Evolutionary conservation across 2,888 invertebrate genomes (phyloP), one percentile per base, ranked within the genome.

Genomic region (Silvanus unidentatus): DNA sequence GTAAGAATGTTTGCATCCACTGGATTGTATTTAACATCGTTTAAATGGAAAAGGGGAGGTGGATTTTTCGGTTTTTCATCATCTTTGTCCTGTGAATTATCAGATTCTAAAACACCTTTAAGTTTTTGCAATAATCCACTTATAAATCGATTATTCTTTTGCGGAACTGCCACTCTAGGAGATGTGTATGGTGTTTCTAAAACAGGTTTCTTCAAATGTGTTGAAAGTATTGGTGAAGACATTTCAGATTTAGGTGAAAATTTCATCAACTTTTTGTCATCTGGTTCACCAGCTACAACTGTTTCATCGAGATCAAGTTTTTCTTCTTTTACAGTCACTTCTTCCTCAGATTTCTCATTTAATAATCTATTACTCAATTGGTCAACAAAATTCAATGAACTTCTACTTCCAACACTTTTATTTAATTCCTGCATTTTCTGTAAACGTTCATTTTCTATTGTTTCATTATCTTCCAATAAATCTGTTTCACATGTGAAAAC

Each of bases 361-460:
- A 49, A 56, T 36, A 65, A 45, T 30, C 64, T 51, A 40, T 53
- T 57, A 36, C 65, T 64, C 9, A 67, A 52, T 44, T 63, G 59
- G 27, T 66, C 64, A 6, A 64, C 55, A 42, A 67, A 67, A 45
- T 64, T 63, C 16, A 64, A 49, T 1, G 62, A 60, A 1, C 59
- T 53, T 37, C 70, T 59, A 12, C 57, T 59, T 34, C 62, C 62
- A 12, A 69, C 57, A 2, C 58, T 59, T 52, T 65, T 60, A 44
- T 63, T 66, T 4, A 77, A 67, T 51, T 76, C 75, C 34, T 75
- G 70, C 77, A 77, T 77, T 47, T 70, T 74, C 43, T 72, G 69
- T 39, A 73, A 65, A 1, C 76, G 67, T 49, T 75, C 73, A 30
- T 72, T 63, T 48, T 75, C 73, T 41, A 76, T 74, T 47, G 72